phyloP scores from a whole-genome alignment of 2,113 vertebrate species.

The Hemibagrus wyckioides region DNA sequence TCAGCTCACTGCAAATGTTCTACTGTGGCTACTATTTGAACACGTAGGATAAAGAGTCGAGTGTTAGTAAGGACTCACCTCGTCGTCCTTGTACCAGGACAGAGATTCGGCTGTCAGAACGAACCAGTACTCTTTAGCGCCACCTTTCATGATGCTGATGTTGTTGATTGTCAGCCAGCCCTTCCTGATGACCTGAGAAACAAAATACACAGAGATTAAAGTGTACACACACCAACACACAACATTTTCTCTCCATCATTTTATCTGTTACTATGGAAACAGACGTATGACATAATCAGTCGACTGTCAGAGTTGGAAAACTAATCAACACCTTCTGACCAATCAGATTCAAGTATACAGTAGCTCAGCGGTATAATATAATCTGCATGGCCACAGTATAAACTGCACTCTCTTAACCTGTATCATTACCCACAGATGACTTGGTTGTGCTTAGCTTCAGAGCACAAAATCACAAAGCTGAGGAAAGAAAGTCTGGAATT shows the following conservation, averaged over 20 bases:
- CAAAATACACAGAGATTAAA: constrained; percentile 19
- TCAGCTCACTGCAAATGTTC: not conserved
- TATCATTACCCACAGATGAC: not conserved
- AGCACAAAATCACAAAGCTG: constrained; percentile 8
- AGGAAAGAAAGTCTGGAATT: constrained; percentile 9
- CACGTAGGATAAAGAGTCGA: not conserved
- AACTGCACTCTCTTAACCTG: not conserved
- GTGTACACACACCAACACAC: not conserved
- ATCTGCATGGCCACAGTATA: not conserved
- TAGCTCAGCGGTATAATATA: not conserved
- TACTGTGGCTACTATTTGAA: not conserved
- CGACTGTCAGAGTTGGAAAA: not conserved
- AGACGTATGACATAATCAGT: not conserved
- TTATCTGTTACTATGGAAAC: not conserved
- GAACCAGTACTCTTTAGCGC: constrained; percentile 98
- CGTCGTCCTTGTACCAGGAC: constrained; percentile 99
- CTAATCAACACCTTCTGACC: not conserved
- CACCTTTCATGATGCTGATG: constrained; percentile 98
- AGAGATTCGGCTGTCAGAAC: constrained; percentile 94
- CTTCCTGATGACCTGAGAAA: constrained; percentile 93
- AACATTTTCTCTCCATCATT: not conserved
- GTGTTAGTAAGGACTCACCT: constrained; percentile 77
- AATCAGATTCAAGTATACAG: not conserved
- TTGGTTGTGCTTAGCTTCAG: not conserved
- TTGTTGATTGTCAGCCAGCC: constrained; percentile 99